Conservation (phyloP, 2,113 vertebrate genomes). For the Triplophysa rosa region DNA sequence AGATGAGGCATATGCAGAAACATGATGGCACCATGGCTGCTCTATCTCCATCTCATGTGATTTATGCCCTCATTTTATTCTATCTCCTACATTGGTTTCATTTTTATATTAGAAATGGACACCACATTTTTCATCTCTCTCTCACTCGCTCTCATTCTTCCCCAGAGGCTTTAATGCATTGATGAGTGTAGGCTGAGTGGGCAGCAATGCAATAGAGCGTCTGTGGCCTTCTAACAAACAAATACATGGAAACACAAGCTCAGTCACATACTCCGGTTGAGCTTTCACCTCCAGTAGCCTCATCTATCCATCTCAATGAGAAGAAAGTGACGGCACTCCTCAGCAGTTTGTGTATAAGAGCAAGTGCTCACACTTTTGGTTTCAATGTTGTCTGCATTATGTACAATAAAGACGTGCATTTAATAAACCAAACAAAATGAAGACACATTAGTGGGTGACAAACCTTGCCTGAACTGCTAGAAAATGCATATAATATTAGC, state of each 20-base stretch:
- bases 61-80: conserved; percentile 82
- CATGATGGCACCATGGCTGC: conserved; percentile 37
- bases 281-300: conserved; percentile 43
- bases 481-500: too few species aligned
- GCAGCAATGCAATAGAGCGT: conserved; percentile 66
- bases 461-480: neutral
- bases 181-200: conserved; percentile 74
- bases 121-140: conserved; percentile 21
- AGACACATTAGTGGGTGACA: neutral
- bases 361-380: conserved; percentile 5
- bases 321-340: conserved; percentile 52
- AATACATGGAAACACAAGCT: conserved; percentile 15
- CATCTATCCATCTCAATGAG: conserved; percentile 69
- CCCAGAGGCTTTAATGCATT: conserved; percentile 77
- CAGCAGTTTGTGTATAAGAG: conserved; percentile 44
- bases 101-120: conserved; percentile 12
- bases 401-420: conserved; percentile 9
- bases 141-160: conserved; percentile 51
- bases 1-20: conserved; percentile 7
- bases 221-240: conserved; percentile 62
- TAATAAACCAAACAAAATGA: neutral
- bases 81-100: conserved; percentile 56
- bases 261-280: conserved; percentile 7
- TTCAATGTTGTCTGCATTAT: neutral
- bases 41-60: conserved; percentile 60